Evolutionary conservation across 2,888 invertebrate species (phyloP).

Genomic region (Choreutis nemorana): DNA sequence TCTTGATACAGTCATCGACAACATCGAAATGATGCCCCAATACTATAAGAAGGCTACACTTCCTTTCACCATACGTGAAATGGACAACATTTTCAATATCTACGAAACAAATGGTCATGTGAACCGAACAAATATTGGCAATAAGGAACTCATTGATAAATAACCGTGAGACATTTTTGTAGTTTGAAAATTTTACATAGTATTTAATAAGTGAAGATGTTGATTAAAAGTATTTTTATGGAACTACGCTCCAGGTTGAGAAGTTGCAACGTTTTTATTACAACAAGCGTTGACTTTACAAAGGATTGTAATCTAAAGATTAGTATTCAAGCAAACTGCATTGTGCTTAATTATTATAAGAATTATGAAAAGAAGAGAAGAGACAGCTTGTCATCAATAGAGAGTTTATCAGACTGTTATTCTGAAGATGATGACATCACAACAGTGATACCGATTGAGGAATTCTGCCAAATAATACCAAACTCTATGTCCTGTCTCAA

Average conservation of each 20-base stretch:
- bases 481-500: slow-evolving; percentile 60
- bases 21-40: slow-evolving; percentile 81
- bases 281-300: slow-evolving; percentile 45
- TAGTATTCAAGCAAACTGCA: slow-evolving; percentile 50
- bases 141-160: slow-evolving; percentile 33
- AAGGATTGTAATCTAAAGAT: slow-evolving; percentile 54
- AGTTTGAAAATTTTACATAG: slow-evolving; percentile 9
- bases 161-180: slow-evolving; percentile 22
- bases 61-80: slow-evolving; percentile 81
- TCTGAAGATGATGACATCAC: slow-evolving; percentile 36
- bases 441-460: slow-evolving; percentile 37
- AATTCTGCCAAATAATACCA: slow-evolving; percentile 53
- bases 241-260: slow-evolving; percentile 68
- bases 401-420: slow-evolving; percentile 50
- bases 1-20: slow-evolving; percentile 87
- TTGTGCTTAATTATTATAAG: slow-evolving; percentile 47
- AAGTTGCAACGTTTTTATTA: slow-evolving; percentile 68
- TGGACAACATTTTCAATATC: slow-evolving; percentile 74
- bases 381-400: slow-evolving; percentile 54
- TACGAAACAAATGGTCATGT: slow-evolving; percentile 68
- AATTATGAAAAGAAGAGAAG: slow-evolving; percentile 27
- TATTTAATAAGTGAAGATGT: slow-evolving; percentile 36
- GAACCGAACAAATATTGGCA: slow-evolving; percentile 30
- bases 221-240: slow-evolving; percentile 60
- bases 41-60: slow-evolving; percentile 87